A percentile compares a stretch with the other conserved stretches of the same genome.
phyloP scores from a whole-genome alignment of 2,888 invertebrate species.

The Spisula subtruncata region DNA sequence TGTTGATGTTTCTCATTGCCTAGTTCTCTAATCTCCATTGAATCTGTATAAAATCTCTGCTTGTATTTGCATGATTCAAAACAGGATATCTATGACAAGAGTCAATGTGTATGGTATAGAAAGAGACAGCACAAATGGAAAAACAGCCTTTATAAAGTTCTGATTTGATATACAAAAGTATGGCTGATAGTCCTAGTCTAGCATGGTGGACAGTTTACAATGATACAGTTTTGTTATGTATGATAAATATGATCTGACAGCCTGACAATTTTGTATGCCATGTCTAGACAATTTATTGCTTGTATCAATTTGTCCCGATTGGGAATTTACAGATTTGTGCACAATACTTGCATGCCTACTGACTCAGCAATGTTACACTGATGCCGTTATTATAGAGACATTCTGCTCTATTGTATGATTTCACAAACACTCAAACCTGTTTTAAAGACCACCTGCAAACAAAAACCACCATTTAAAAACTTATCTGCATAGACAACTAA shows the following conservation, averaged over 20 bases:
- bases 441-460: too few species aligned
- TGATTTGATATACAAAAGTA: neutral
- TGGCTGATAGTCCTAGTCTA: neutral
- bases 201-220: neutral
- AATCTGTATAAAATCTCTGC: neutral
- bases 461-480: too few species aligned
- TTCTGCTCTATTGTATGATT: too few species aligned
- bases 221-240: constrained; percentile 6
- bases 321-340: neutral
- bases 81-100: neutral
- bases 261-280: constrained; percentile 14
- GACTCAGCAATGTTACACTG: too few species aligned
- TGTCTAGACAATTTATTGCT: constrained; percentile 18
- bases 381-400: too few species aligned
- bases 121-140: neutral
- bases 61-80: neutral
- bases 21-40: neutral
- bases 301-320: neutral
- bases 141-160: neutral
- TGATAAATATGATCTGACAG: constrained; percentile 4
- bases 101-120: neutral
- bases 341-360: too few species aligned
- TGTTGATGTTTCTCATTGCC: neutral
- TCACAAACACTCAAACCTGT: too few species aligned
- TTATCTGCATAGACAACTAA: too few species aligned